phyloP scores from a whole-genome alignment of 37 sponge, comb jelly and placozoan species.

The Beroe forskalii region DNA sequence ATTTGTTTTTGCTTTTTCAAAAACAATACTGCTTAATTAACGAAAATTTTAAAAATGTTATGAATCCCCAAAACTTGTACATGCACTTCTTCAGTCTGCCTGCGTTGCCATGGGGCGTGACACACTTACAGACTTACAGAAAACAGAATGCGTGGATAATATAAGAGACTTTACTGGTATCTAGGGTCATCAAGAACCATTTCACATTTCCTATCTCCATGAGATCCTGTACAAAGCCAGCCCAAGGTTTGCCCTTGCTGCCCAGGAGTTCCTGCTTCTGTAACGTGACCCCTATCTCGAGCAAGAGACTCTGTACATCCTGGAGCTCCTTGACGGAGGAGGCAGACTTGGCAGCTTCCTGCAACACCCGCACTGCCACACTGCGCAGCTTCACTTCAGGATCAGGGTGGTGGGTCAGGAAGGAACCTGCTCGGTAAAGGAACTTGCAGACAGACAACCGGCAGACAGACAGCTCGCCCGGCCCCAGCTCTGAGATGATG shows the following conservation, averaged over 20 bases:
- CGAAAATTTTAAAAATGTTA: no score
- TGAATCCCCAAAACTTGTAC: no score
- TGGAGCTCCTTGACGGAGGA: background rate
- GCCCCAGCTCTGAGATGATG: background rate
- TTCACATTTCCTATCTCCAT: no score
- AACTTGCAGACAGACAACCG: background rate
- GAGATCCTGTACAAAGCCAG: background rate
- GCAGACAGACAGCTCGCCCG: background rate
- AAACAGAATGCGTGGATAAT: no score
- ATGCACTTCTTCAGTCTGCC: no score
- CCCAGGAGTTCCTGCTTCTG: background rate
- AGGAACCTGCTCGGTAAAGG: constrained; percentile 8
- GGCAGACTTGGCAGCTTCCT: background rate
- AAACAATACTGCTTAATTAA: no score
- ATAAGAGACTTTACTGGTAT: no score
- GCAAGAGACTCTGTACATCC: background rate
- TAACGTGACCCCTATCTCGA: constrained; percentile 5
- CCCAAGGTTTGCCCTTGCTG: constrained; percentile 15
- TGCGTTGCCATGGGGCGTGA: no score
- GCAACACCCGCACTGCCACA: background rate
- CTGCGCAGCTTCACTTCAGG: background rate
- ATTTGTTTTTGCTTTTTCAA: no score
- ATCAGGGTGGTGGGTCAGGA: background rate
- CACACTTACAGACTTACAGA: no score
- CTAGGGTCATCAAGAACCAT: no score